Percentiles rank a stretch among this genome's conserved stretches.
Evolutionary conservation across 2,888 invertebrate species (phyloP).

Genomic region (Pimpla rufipes): DNA sequence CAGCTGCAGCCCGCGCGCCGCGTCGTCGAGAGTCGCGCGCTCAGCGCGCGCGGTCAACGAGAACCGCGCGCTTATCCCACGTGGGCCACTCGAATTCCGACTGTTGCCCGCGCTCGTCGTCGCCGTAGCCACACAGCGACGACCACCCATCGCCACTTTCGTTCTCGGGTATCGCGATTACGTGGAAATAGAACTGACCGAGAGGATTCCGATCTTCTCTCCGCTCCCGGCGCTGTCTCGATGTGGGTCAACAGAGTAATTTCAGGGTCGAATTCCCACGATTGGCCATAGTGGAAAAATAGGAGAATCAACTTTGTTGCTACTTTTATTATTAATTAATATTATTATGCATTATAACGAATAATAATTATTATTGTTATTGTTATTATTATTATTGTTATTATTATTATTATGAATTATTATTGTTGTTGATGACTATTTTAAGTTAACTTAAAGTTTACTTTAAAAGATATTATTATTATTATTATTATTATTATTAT

Average conservation of each 20-base stretch:
- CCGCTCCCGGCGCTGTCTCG: not conserved
- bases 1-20: not conserved
- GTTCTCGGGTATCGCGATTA: not conserved
- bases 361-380: not conserved
- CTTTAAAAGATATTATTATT: too few species aligned
- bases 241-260: slow-evolving; percentile 3
- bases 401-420: not conserved
- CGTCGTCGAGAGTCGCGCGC: too few species aligned
- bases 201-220: not conserved
- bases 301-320: not conserved
- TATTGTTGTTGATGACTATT: too few species aligned
- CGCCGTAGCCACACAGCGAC: too few species aligned
- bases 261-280: not conserved
- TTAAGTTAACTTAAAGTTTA: too few species aligned
- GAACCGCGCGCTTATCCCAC: not conserved
- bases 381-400: not conserved
- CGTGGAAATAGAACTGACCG: not conserved
- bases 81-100: slow-evolving; percentile 3
- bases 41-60: not conserved
- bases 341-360: not conserved
- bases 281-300: not conserved
- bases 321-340: not conserved
- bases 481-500: too few species aligned
- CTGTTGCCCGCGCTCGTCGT: not conserved
- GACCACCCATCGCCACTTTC: not conserved